Percentiles rank a stretch among this genome's conserved stretches.
Conservation (phyloP, 2,888 invertebrate genomes). For the Agrochola circellaris region DNA sequence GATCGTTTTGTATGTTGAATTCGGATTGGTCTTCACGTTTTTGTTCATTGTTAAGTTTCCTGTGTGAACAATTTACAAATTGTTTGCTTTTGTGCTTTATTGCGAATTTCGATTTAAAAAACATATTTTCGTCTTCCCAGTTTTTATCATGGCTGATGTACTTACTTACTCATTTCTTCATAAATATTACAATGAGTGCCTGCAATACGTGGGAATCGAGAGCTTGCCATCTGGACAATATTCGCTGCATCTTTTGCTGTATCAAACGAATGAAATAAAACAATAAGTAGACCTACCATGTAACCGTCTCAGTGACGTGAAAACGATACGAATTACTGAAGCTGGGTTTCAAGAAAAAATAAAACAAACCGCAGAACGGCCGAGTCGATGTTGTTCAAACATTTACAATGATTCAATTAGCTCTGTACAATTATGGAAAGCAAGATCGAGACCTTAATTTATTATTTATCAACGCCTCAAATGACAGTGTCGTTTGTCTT, state of each 20-base stretch:
- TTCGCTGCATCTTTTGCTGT: slow-evolving; percentile 1
- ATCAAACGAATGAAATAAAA: slow-evolving; percentile 21
- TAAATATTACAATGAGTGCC: background rate
- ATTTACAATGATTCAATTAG: slow-evolving; percentile 38
- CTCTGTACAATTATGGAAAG: slow-evolving; percentile 22
- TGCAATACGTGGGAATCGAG: slow-evolving; percentile 5
- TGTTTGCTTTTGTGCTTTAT: background rate
- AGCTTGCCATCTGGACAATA: slow-evolving; percentile 10
- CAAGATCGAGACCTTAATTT: slow-evolving; percentile 15
- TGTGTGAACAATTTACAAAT: background rate
- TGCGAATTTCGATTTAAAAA: background rate
- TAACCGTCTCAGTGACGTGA: slow-evolving; percentile 20
- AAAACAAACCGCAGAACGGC: slow-evolving; percentile 27
- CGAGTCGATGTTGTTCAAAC: slow-evolving; percentile 26
- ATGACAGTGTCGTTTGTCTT: background rate
- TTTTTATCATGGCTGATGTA: slow-evolving; percentile 7
- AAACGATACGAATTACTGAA: slow-evolving; percentile 21
- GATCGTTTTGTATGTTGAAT: slow-evolving; percentile 40
- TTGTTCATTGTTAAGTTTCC: slow-evolving; percentile 20
- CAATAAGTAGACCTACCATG: slow-evolving; percentile 1
- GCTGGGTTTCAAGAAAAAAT: slow-evolving; percentile 29
- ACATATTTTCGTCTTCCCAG: background rate
- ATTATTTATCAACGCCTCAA: background rate
- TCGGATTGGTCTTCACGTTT: slow-evolving; percentile 19
- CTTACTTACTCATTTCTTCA: slow-evolving; percentile 1